Evolutionary conservation across 1,140 invertebrate species (phyloP).

Genomic region (Scaptodrosophila lebanonensis): DNA sequence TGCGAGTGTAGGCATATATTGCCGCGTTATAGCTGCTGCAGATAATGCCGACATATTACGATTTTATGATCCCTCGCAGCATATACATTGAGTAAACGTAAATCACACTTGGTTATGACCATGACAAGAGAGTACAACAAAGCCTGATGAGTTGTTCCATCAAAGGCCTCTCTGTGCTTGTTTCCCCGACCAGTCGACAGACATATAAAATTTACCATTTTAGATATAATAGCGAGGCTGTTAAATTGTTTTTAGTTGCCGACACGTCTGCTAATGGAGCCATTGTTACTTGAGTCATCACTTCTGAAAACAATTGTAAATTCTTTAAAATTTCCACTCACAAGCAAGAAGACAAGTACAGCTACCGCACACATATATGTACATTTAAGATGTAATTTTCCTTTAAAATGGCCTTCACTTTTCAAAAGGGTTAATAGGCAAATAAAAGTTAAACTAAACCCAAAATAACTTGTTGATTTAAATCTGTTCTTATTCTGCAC

Average conservation of each 20-base stretch:
- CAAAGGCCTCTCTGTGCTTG: background rate
- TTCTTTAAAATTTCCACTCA: too few relatives aligned
- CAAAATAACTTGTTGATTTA: too few relatives aligned
- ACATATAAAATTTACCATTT: slow-evolving; percentile 40
- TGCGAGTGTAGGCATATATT: too few relatives aligned
- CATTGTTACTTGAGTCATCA: slow-evolving; percentile 58
- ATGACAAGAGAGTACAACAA: too few relatives aligned
- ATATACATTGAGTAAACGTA: slow-evolving; percentile 53
- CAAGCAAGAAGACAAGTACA: too few relatives aligned
- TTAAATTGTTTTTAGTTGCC: slow-evolving; percentile 69
- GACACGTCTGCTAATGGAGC: slow-evolving; percentile 67
- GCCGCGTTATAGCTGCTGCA: slow-evolving; percentile 20
- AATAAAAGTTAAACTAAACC: too few relatives aligned
- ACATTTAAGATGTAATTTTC: too few relatives aligned
- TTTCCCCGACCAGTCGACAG: slow-evolving; percentile 7
- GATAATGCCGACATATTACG: slow-evolving; percentile 62
- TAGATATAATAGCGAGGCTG: slow-evolving; percentile 60
- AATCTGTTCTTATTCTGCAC: too few relatives aligned
- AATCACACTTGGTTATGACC: slow-evolving; percentile 54
- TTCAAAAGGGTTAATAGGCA: too few relatives aligned
- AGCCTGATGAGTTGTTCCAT: too few relatives aligned
- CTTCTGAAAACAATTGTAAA: slow-evolving; percentile 3
- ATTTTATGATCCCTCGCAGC: slow-evolving; percentile 51
- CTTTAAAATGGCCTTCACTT: too few relatives aligned
- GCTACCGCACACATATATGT: too few relatives aligned